These are phyloP conservation scores for Cryptocheilus praepositus DNA, from an alignment of 2,888 invertebrate species.

Conservation along the genomic window DNA sequence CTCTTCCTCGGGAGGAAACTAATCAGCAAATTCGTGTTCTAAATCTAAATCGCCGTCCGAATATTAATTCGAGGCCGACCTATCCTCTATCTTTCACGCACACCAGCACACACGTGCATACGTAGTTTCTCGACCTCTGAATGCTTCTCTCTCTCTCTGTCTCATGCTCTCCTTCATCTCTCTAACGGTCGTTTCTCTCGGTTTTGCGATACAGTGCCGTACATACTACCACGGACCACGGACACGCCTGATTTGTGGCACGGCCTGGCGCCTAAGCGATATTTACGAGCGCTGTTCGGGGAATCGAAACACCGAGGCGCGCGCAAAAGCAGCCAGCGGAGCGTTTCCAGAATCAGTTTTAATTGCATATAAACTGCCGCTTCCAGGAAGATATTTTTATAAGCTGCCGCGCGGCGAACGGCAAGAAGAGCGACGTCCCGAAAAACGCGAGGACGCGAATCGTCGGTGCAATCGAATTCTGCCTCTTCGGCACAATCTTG, in stretches of 20 bases:
- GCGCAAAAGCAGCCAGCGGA: constrained; percentile 10
- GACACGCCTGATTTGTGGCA: constrained; percentile 61
- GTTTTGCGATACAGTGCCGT: constrained; percentile 66
- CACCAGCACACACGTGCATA: constrained; percentile 24
- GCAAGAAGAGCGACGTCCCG: not conserved
- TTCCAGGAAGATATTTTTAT: constrained; percentile 33
- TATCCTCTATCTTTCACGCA: constrained; percentile 13
- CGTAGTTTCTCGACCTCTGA: constrained; percentile 14
- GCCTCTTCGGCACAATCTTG: too few species aligned
- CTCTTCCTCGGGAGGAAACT: constrained; percentile 66
- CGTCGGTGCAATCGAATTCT: too few species aligned
- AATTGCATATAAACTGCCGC: constrained; percentile 37
- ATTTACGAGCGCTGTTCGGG: constrained; percentile 64
- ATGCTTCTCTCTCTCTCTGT: constrained; percentile 21
- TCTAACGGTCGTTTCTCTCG: constrained; percentile 46
- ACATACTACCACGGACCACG: constrained; percentile 35
- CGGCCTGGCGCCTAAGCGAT: constrained; percentile 64
- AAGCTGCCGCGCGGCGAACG: constrained; percentile 1
- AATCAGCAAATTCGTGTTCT: constrained; percentile 74
- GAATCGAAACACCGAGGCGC: constrained; percentile 53
- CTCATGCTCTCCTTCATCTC: constrained; percentile 11
- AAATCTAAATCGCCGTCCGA: constrained; percentile 73
- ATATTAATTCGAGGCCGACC: constrained; percentile 68
- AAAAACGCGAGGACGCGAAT: too few species aligned
- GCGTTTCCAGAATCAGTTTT: constrained; percentile 38